A percentile compares a stretch with the other conserved stretches of the same genome.
These are phyloP conservation scores for Sardinella longiceps DNA, from an alignment of 2,797 vertebrate genomes.

Conservation along the genomic window DNA sequence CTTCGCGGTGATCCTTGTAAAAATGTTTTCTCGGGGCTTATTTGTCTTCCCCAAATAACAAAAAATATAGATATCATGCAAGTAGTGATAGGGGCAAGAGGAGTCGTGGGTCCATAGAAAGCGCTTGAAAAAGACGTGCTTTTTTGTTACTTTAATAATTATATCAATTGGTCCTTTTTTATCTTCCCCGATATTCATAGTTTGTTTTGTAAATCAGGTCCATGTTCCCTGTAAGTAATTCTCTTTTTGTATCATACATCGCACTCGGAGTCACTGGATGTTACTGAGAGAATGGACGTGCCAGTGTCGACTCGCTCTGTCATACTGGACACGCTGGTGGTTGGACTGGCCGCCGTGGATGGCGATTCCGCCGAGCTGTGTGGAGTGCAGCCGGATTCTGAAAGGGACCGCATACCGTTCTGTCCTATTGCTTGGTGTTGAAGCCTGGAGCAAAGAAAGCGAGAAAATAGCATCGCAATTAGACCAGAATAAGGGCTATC, in stretches of 20 bases:
- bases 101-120: conserved; percentile 92
- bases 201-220: conserved; percentile 82
- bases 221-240: conserved; percentile 85
- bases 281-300: conserved; percentile 98
- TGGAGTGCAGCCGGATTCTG: conserved; percentile 94
- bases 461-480: conserved; percentile 48
- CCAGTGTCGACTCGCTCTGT: conserved; percentile 95
- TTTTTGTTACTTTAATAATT: conserved; percentile 86
- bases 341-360: conserved; percentile 95
- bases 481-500: conserved; percentile 56
- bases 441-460: conserved; percentile 83
- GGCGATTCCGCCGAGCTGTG: conserved; percentile 98
- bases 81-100: conserved; percentile 68
- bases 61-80: conserved; percentile 89
- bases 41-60: conserved; percentile 83
- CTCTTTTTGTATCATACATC: conserved; percentile 95
- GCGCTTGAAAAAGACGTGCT: conserved; percentile 93
- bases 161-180: conserved; percentile 82
- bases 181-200: conserved; percentile 80
- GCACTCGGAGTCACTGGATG: conserved; percentile 99
- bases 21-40: conserved; percentile 72
- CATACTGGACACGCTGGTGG: conserved; percentile 97
- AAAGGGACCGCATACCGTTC: conserved; percentile 95
- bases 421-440: conserved; percentile 99
- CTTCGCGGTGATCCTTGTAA: conserved; percentile 88